Percentiles rank a stretch among this genome's conserved stretches.
Evolutionary conservation across 2,888 invertebrate species (phyloP).

Genomic region (Oscheius myriophilus): DNA sequence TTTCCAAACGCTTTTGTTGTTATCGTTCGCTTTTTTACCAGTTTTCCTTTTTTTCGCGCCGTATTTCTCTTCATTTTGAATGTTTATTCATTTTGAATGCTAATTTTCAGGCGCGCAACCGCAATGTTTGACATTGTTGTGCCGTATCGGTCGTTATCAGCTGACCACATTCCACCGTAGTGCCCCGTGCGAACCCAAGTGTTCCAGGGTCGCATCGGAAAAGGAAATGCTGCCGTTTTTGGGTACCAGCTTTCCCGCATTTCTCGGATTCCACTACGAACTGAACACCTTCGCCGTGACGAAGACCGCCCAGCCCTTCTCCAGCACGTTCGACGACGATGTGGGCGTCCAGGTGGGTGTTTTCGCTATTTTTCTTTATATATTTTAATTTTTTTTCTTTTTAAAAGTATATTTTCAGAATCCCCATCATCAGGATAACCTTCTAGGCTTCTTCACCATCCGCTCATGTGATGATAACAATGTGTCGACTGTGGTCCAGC

Average conservation of each 20-base stretch:
- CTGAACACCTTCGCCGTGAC: constrained; percentile 14
- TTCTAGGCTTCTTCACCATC: constrained; percentile 46
- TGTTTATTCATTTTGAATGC: too few species aligned
- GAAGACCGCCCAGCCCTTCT: constrained; percentile 7
- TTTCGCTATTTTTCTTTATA: background rate
- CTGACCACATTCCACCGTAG: too few species aligned
- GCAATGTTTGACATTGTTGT: too few species aligned
- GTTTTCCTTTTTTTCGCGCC: too few species aligned
- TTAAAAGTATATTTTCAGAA: background rate
- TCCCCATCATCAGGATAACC: background rate
- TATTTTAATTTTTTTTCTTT: background rate
- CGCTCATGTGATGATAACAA: constrained; percentile 44
- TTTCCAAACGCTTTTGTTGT: too few species aligned
- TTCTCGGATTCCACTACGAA: constrained; percentile 20
- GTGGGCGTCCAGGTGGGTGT: constrained; percentile 2
- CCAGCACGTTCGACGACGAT: constrained; percentile 9
- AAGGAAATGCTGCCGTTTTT: background rate
- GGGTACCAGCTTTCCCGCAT: constrained; percentile 16
- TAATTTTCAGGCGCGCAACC: too few species aligned
- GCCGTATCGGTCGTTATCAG: too few species aligned
- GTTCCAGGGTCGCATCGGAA: too few species aligned
- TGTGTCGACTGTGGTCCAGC: constrained; percentile 39
- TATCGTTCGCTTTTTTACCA: too few species aligned
- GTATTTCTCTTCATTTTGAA: too few species aligned
- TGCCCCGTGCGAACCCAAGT: too few species aligned